Base-by-base conservation (phyloP, 1,140 invertebrate species). In the Macrosteles quadrilineatus region DNA sequence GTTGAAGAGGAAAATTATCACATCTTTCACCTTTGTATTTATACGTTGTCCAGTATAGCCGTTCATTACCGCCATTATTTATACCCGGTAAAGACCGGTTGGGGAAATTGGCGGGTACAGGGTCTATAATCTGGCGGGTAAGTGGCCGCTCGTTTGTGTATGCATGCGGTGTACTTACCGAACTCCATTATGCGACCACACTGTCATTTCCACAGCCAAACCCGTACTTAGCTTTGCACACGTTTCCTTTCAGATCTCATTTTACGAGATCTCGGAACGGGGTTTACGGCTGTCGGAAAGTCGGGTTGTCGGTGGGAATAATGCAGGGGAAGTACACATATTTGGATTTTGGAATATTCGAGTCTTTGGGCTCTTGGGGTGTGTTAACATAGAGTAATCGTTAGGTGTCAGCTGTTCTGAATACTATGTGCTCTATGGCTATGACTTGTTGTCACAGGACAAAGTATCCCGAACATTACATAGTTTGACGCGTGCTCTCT, bases 11-110 rank as follows among this genome's bases (percentile, higher is more conserved):
- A 69, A 69, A 69, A 69, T 69, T 69, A 69, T 57, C 67, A 69
- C 67, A 69, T 69, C 67, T 69, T 69, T 69, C 67, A 69, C 29
- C 67, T 69, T 69, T 69, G 67, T 69, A 55, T 69, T 69, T 69
- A 69, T 69, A 69, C 57, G 67, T 69, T 69, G 27, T 29, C 67
- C 62, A 19, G 29, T 21, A 69, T 69, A 30, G 36, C 21, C n/a
- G 47, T 69, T 69, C 67, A 69, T 69, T 69, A 69, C 67, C 53
- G 67, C 62, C 67, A 69, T 69, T 69, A 69, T 59, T 59, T 69
- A 69, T 69, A 62, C 53, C 21, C 21, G 14, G 30, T 69, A 69
- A 69, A 69, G 67, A 69, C 53, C 21, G 67, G 30, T 69, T 62
- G 47, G 19, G 27, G 67, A 36, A 59, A 69, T 59, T 69, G 67